Evolutionary conservation across 2,113 vertebrate species (phyloP).

Genomic region (Rhodinocichla rosea): DNA sequence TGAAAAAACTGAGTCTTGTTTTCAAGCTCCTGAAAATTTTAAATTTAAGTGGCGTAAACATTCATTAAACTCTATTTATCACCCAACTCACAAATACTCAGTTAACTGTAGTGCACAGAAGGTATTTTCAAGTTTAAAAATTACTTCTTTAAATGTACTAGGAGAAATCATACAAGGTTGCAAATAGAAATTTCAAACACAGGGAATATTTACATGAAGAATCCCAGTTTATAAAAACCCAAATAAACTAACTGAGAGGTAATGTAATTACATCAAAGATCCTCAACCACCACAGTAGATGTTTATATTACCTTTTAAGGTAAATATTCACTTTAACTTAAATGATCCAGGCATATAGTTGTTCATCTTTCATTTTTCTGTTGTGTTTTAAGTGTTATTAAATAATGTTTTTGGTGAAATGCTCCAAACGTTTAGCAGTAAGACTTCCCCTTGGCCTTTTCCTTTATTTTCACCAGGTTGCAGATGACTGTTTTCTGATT

Average conservation of each 20-base stretch:
- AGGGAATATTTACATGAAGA: background rate
- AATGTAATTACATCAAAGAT: background rate
- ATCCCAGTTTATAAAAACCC: background rate
- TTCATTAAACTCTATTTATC: background rate
- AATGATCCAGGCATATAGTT: background rate
- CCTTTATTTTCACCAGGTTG: background rate
- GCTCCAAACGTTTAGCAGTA: background rate
- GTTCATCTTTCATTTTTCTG: background rate
- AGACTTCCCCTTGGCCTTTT: background rate
- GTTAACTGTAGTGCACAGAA: background rate
- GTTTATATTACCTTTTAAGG: background rate
- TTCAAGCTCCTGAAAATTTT: background rate
- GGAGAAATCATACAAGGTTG: background rate
- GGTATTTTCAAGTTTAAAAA: background rate
- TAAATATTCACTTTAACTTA: background rate
- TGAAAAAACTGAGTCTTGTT: background rate
- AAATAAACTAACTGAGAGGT: background rate
- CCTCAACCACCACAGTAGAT: background rate
- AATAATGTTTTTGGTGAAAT: background rate
- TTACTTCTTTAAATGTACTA: background rate
- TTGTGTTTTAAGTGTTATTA: background rate
- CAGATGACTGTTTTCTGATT: background rate
- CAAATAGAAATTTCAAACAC: background rate
- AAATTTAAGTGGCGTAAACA: background rate
- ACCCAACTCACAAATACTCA: background rate